Base-by-base conservation (phyloP, 2,113 vertebrate species). In the Gallinago jamesoni region DNA sequence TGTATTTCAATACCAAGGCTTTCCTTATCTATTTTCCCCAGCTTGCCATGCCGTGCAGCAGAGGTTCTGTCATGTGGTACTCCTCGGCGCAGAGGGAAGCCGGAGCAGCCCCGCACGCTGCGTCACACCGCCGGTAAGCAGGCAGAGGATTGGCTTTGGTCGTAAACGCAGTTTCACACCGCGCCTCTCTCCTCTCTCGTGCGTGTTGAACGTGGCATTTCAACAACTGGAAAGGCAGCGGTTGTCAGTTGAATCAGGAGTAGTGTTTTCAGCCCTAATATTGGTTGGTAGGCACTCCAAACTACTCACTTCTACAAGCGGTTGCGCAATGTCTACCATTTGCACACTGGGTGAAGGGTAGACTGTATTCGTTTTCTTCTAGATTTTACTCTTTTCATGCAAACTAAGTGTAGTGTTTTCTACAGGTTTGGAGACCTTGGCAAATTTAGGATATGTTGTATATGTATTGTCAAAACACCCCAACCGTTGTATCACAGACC, bases 1-100 rank as follows among this genome's bases (percentile, higher is more conserved):
- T 96, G 93, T 96, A 41, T 96, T 95, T 92, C 89, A 89, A 33
- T 89, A 92, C 80, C 94, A 94, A 43, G 82, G 89, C 74, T 95
- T 96, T 89, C 94, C 96, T 97, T 96, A 96, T 96, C 96, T 95
- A 6, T 93, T 96, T 96, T 96, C 74, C 84, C 93, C 96, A 97
- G 96, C 95, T 96, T 97, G 96, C 92, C 90, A 96, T 69, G 90
- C 72, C 69, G 0, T 93, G 91, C 88, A 69, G 77, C 45, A 63
- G 94, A 95, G 86, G 89, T 93, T 95, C 94, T 89, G 92, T 97
- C 87, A 94, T 94, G 94, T 96, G 95, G 87, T 93, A 93, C 43
- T 87, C 15, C 88, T 84, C 76, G 15, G 4, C 17, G 8, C 79
- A 82, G 90, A 92, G 57, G 83, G 77, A 84, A 84, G 90, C 27